phyloP scores from a whole-genome alignment of 2,113 vertebrate species.

The Apistogramma diplotaenia region DNA sequence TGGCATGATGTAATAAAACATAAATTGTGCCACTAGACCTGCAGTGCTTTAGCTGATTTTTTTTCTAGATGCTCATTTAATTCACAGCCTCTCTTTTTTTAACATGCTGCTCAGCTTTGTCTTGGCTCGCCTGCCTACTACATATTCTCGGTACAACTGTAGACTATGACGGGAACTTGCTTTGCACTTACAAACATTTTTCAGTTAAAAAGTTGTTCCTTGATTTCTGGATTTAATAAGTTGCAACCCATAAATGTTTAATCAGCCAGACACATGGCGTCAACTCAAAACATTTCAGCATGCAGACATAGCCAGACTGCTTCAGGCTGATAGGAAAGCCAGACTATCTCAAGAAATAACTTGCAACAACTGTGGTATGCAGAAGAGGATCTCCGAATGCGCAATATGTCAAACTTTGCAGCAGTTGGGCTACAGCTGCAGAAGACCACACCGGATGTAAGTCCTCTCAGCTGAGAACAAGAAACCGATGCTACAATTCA shows the following conservation, averaged over 20 bases:
- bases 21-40: not conserved
- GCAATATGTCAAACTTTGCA: not conserved
- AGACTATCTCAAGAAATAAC: not conserved
- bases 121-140: not conserved
- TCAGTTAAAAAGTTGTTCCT: not conserved
- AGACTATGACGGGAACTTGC: not conserved
- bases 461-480: not conserved
- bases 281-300: not conserved
- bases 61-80: not conserved
- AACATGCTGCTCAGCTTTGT: not conserved
- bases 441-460: not conserved
- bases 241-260: not conserved
- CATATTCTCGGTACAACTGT: not conserved
- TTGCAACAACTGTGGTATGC: not conserved
- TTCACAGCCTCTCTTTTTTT: constrained; percentile 3
- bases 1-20: not conserved
- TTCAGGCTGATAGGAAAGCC: not conserved
- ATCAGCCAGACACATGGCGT: not conserved
- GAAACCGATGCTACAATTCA: not conserved
- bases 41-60: not conserved
- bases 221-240: not conserved
- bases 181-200: not conserved
- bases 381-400: not conserved
- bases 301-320: not conserved
- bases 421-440: not conserved